Base-by-base conservation (phyloP, 2,888 invertebrate genomes). In the Busseola fusca region DNA sequence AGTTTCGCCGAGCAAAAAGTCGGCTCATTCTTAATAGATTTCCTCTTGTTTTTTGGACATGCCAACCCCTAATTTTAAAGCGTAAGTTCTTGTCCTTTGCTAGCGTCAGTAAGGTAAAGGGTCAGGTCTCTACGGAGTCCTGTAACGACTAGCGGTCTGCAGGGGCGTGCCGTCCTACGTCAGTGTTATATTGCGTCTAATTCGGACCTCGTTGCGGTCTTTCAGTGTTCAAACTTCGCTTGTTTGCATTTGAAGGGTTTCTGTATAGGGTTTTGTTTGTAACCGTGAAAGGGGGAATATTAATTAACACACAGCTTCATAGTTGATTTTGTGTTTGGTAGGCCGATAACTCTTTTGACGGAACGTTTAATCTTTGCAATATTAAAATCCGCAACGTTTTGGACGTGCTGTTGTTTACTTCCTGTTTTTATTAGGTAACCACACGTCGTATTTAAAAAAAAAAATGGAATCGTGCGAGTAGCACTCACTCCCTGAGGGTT, bases 101-200 rank as follows among this genome's bases (percentile, higher is more conserved):
- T 69, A n/a, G n/a, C 3, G 27, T n/a, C n/a, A 50, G n/a, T 27
- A 27, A 7, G 9, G 18, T 37, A 27, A 18, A n/a, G 18, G 21
- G 42, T 76, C 34, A 27, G 34, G n/a, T 76, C 77, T 69, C 69
- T 25, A 37, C 42, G 37, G 69, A 45, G 27, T 16, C 7, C 14
- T 30, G 37, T 68, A 37, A n/a, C 48, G 48, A 48, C 48, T 48
- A 21, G 48, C 27, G 69, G 42, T 76, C 42, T 30, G 25, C 25
- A 66, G 16, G 21, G 34, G 34, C 25, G 34, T 30, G 54, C 14
- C 40, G 12, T 12, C 10, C 34, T 45, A 45, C 45, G 34, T 58
- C 59, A 45, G 18, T 50, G 70, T 72, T 69, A 40, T 57, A 73
- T 78, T 58, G 57, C 78, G 70, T 69, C 48, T 72, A 77, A 72